Evolutionary conservation across 2,797 vertebrate genomes (phyloP).

Genomic region (Chlorospingus flavigularis): DNA sequence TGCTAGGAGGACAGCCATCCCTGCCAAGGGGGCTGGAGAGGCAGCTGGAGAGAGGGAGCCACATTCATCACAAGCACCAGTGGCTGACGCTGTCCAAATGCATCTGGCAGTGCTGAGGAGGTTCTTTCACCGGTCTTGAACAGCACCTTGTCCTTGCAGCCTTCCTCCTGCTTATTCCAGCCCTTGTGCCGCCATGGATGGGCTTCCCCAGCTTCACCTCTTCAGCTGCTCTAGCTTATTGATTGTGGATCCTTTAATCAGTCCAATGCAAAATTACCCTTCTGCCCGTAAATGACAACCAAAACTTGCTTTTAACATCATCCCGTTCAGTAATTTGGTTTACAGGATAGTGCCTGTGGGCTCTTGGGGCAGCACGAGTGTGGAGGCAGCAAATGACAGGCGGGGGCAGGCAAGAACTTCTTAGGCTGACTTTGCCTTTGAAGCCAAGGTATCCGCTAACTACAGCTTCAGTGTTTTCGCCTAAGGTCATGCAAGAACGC

Average conservation of each 20-base stretch:
- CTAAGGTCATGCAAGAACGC: conserved; percentile 11
- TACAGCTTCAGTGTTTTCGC: conserved; percentile 41
- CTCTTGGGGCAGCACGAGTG: not conserved
- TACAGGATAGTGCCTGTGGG: not conserved
- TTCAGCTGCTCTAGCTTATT: not conserved
- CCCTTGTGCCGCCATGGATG: not conserved
- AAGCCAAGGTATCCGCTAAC: not conserved
- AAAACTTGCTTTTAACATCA: not conserved
- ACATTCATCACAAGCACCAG: not conserved
- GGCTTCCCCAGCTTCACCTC: not conserved
- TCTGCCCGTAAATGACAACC: not conserved
- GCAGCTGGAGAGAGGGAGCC: not conserved
- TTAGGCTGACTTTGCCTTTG: conserved; percentile 32
- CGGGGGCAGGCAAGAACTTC: not conserved
- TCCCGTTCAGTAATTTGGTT: not conserved
- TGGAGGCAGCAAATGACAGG: conserved; percentile 9
- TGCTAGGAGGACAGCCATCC: not conserved
- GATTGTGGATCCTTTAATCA: not conserved
- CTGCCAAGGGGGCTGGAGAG: not conserved
- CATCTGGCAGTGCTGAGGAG: not conserved
- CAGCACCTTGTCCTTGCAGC: not conserved
- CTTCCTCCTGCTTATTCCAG: not conserved
- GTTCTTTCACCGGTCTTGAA: not conserved
- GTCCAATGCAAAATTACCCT: not conserved
- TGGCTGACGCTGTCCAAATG: rapidly evolving